A percentile compares a stretch with the other conserved stretches of the same genome.
These are phyloP conservation scores for Acleris emargana DNA, from an alignment of 2,888 invertebrate genomes.

Conservation along the genomic window DNA sequence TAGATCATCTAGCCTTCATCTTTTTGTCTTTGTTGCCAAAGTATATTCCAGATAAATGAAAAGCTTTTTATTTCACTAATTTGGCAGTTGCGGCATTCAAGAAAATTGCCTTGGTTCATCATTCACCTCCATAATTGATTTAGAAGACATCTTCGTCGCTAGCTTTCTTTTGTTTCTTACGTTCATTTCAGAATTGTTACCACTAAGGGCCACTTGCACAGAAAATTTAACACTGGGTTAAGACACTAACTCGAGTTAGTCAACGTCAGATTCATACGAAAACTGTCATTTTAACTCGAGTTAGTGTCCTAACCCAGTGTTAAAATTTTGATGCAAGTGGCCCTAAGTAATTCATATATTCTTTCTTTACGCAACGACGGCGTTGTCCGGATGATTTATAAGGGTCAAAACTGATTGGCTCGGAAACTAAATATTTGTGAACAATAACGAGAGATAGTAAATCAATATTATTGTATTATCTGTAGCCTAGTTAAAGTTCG, in stretches of 20 bases:
- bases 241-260: too few relatives aligned
- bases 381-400: constrained; percentile 68
- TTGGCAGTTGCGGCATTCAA: neutral
- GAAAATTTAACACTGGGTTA: too few relatives aligned
- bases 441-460: constrained; percentile 42
- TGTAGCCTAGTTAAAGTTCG: constrained; percentile 30
- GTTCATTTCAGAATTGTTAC: constrained; percentile 47
- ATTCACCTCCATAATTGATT: constrained; percentile 4
- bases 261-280: too few relatives aligned
- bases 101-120: neutral
- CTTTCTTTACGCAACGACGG: constrained; percentile 46
- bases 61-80: neutral
- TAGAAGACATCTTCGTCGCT: neutral
- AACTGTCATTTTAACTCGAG: too few relatives aligned
- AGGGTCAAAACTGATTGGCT: constrained; percentile 74
- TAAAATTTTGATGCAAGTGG: too few relatives aligned
- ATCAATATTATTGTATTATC: constrained; percentile 34
- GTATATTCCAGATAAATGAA: too few relatives aligned
- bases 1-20: too few relatives aligned
- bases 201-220: too few relatives aligned
- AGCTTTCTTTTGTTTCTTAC: constrained; percentile 7
- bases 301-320: too few relatives aligned
- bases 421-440: constrained; percentile 62
- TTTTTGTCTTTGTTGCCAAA: too few relatives aligned
- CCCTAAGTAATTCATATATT: constrained; percentile 58